These are phyloP conservation scores for Netelia virgata DNA, from an alignment of 2,888 invertebrate genomes.

Conservation along the genomic window DNA sequence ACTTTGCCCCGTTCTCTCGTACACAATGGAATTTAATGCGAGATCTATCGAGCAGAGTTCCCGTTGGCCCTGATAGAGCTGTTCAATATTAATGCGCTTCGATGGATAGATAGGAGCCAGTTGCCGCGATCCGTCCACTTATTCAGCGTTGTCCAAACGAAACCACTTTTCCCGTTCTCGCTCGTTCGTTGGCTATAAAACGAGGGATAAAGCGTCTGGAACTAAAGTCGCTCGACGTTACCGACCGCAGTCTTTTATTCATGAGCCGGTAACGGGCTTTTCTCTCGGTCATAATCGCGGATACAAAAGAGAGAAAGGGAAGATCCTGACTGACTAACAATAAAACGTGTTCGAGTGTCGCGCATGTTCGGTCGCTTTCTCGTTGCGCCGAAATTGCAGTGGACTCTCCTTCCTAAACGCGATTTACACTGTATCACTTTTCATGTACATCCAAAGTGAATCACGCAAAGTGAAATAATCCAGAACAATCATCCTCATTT, in stretches of 20 bases:
- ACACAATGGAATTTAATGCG: background rate
- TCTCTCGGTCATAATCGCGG: conserved; percentile 31
- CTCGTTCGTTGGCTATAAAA: conserved; percentile 17
- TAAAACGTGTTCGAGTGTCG: conserved; percentile 12
- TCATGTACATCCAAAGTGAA: too few species aligned
- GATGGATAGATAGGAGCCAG: background rate
- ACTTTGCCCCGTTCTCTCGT: too few species aligned
- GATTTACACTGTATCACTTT: too few species aligned
- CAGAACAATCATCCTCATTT: too few species aligned
- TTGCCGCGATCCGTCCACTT: background rate
- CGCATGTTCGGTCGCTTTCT: conserved; percentile 18
- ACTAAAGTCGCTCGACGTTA: conserved; percentile 38
- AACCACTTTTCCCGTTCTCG: conserved; percentile 20
- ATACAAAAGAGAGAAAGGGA: background rate
- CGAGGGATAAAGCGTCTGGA: background rate
- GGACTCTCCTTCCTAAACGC: too few species aligned
- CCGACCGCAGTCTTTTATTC: conserved; percentile 40
- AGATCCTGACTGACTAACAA: conserved; percentile 4
- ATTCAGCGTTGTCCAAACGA: background rate
- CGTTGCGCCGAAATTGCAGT: too few species aligned
- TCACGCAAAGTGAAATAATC: too few species aligned
- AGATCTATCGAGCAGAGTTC: conserved; percentile 20
- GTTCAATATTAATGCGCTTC: conserved; percentile 58
- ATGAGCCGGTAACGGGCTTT: conserved; percentile 46
- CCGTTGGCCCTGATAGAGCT: conserved; percentile 51